Conservation (phyloP, 2,797 vertebrate species). For the Pelodytes ibericus region DNA sequence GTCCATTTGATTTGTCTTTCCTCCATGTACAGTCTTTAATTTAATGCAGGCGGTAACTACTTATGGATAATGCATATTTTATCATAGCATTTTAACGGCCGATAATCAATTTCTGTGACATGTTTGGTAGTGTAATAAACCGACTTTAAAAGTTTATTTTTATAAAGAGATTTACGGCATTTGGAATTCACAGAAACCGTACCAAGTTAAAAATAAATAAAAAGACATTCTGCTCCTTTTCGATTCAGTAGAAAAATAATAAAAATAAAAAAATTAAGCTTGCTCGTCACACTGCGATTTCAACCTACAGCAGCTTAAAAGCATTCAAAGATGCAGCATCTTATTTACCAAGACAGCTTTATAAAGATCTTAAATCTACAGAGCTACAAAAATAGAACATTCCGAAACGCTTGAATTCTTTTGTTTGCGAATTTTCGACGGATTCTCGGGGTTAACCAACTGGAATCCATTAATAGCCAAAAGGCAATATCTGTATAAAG, state of each 20-base stretch:
- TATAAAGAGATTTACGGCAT: conserved; percentile 30
- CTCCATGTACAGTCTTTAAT: conserved; percentile 15
- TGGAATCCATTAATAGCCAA: conserved; percentile 18
- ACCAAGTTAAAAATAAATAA: neutral
- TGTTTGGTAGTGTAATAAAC: conserved; percentile 33
- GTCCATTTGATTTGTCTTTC: conserved; percentile 12
- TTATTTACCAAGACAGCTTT: conserved; percentile 46
- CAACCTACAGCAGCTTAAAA: conserved; percentile 22
- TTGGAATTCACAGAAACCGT: conserved; percentile 33
- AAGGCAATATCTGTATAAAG: conserved; percentile 13
- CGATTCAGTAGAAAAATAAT: neutral
- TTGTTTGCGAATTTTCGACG: conserved; percentile 27
- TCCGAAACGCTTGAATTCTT: conserved; percentile 2
- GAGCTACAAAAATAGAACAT: neutral
- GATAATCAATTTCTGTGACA: conserved; percentile 42
- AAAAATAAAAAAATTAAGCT: conserved; percentile 2
- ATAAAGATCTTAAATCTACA: conserved; percentile 35
- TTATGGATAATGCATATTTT: conserved; percentile 49
- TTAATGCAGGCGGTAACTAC: conserved; percentile 39
- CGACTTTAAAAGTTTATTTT: conserved; percentile 28
- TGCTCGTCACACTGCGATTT: conserved; percentile 4
- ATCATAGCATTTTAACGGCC: conserved; percentile 40
- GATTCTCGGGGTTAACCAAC: conserved; percentile 26
- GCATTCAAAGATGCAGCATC: conserved; percentile 22
- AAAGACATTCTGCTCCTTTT: conserved; percentile 28